These are phyloP conservation scores for Drosophila colorata DNA, from an alignment of 2,888 invertebrate genomes.

Conservation along the genomic window DNA sequence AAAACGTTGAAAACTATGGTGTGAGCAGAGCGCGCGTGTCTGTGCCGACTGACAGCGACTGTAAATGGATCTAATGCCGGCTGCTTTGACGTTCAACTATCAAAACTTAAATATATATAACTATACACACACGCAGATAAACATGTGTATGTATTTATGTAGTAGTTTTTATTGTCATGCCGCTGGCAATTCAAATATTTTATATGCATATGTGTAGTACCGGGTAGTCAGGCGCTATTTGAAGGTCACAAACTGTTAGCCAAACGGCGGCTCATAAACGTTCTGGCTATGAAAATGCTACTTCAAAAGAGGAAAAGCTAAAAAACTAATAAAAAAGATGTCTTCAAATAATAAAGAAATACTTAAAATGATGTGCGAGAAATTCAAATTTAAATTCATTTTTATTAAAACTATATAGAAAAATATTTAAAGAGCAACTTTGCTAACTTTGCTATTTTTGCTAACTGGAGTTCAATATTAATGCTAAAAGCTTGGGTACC, in stretches of 20 bases:
- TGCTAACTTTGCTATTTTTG: no score
- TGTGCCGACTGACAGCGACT: constrained; percentile 25
- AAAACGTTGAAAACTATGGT: neutral
- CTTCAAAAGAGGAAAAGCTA: constrained; percentile 21
- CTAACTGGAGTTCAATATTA: no score
- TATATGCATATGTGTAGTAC: constrained; percentile 31
- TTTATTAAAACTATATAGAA: no score
- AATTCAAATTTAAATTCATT: no score
- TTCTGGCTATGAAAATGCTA: constrained; percentile 39
- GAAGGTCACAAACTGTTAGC: constrained; percentile 58
- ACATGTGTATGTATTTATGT: constrained; percentile 6
- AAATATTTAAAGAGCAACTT: no score
- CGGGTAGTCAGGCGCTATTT: constrained; percentile 26
- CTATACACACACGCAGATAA: neutral
- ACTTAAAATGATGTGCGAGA: neutral
- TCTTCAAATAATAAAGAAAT: neutral
- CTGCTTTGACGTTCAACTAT: constrained; percentile 48
- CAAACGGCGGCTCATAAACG: constrained; percentile 63
- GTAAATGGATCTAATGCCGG: constrained; percentile 42
- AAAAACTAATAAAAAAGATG: constrained; percentile 4
- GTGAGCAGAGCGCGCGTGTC: constrained; percentile 20
- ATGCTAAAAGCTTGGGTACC: no score
- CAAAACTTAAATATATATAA: constrained; percentile 30
- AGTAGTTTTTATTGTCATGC: constrained; percentile 47
- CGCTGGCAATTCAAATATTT: constrained; percentile 48